Evolutionary conservation across 2,113 vertebrate genomes (phyloP).

Genomic region (Megaceryle maxima): DNA sequence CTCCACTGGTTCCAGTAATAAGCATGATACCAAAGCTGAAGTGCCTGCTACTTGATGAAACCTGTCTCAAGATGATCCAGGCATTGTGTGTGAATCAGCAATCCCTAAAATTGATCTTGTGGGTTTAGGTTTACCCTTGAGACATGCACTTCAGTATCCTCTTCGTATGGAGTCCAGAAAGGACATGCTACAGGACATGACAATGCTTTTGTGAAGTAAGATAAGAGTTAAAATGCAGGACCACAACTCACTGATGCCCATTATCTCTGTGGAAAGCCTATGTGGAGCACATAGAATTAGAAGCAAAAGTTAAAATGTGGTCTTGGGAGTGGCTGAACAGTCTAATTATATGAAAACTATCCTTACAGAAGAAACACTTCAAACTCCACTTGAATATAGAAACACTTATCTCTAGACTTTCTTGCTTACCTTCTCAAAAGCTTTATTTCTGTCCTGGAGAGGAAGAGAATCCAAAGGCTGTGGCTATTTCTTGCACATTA

Average conservation of each 20-base stretch:
- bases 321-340: not conserved
- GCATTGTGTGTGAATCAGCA: not conserved
- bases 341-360: not conserved
- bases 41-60: not conserved
- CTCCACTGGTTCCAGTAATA: not conserved
- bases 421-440: not conserved
- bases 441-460: not conserved
- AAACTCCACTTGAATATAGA: not conserved
- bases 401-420: not conserved
- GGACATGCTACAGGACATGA: not conserved
- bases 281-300: not conserved
- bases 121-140: not conserved
- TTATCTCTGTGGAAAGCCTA: not conserved
- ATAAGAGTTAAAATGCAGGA: not conserved
- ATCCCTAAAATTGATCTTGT: not conserved
- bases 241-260: not conserved
- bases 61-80: not conserved
- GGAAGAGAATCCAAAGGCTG: not conserved
- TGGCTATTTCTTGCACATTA: not conserved
- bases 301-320: not conserved
- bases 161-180: not conserved
- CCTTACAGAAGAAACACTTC: not conserved
- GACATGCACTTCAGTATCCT: not conserved
- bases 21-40: not conserved
- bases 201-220: not conserved